These are phyloP conservation scores for Eurypyga helias DNA, from an alignment of 2,113 vertebrate genomes.

Conservation along the genomic window DNA sequence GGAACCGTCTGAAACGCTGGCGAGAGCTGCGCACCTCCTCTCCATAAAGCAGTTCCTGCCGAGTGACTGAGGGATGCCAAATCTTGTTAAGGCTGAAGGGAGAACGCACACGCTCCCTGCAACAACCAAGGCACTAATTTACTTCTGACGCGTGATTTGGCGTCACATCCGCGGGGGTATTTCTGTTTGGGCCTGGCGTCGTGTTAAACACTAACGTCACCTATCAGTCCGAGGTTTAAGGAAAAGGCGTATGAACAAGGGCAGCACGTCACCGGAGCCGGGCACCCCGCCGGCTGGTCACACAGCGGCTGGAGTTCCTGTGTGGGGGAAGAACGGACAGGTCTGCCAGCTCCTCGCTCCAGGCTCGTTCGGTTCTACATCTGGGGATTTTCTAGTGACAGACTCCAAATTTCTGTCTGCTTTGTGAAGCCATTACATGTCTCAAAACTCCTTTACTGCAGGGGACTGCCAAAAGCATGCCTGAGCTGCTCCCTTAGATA, in stretches of 20 bases:
- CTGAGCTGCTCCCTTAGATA: neutral
- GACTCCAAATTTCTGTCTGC: slow-evolving; percentile 22
- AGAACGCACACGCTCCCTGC: neutral
- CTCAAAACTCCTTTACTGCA: neutral
- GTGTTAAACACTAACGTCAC: neutral
- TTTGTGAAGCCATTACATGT: slow-evolving; percentile 4
- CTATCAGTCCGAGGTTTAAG: neutral
- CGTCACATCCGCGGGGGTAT: rapidly evolving
- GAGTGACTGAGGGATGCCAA: rapidly evolving
- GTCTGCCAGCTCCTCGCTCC: neutral
- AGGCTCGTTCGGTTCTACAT: neutral
- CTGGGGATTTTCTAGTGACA: neutral
- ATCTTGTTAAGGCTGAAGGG: neutral
- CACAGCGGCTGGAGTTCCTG: too few relatives aligned
- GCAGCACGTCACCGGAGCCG: rapidly evolving
- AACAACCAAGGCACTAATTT: neutral
- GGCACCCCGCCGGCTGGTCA: too few relatives aligned
- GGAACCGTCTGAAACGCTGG: neutral
- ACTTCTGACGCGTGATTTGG: neutral
- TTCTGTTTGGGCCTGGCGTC: neutral
- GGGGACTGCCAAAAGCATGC: neutral
- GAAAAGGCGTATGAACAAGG: neutral
- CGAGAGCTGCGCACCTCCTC: neutral
- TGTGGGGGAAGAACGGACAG: neutral
- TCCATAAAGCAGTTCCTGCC: neutral